Base-by-base conservation (phyloP, 1,140 invertebrate species). In the Anagrus nilaparvatae region DNA sequence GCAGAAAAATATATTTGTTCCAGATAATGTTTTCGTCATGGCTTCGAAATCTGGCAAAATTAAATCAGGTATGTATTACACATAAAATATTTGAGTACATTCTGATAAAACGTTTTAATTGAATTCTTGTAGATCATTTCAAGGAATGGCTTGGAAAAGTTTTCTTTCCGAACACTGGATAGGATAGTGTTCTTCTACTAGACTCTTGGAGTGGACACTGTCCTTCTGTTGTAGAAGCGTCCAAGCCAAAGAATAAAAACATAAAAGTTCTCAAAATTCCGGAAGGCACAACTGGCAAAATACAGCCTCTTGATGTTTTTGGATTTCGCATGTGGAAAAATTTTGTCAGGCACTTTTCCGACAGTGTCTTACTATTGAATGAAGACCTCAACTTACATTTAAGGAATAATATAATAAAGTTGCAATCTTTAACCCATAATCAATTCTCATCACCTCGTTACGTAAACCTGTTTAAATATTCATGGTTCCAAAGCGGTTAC, bases 331-430 rank as follows among this genome's bases (percentile, higher is more conserved):
- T 43, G 10, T 42, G 40, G 47, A 49, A 45, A 40, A 46, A 45
- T 34, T 45, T 29, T 27, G 40, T 46, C 1, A 20, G 32, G 25
- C 38, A 44, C 18, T 46, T 44, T 41, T 50, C 44, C 9, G 38
- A 46, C 23, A 44, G 5, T 23, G 38, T 41, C 9, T 18, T 44
- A 13, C 27, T 45, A 9, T 7, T 36, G n/a, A 19, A 45, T 42
- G 29, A 46, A 9, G 29, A n/a, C n/a, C n/a, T n/a, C n/a, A n/a
- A n/a, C n/a, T n/a, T n/a, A n/a, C n/a, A n/a, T n/a, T n/a, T n/a
- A 46, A 29, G 25, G 28, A 45, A 49, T 37, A 46, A 49, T 43
- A 46, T 44, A 13, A 46, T 46, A n/a, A 49, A 46, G 20, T 18
- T 46, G 3, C 48, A 50, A 34, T 50, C 44, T 1, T 20, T 46